Evolutionary conservation across 2,797 vertebrate species (phyloP).

Genomic region (Lutjanus campechanus): DNA sequence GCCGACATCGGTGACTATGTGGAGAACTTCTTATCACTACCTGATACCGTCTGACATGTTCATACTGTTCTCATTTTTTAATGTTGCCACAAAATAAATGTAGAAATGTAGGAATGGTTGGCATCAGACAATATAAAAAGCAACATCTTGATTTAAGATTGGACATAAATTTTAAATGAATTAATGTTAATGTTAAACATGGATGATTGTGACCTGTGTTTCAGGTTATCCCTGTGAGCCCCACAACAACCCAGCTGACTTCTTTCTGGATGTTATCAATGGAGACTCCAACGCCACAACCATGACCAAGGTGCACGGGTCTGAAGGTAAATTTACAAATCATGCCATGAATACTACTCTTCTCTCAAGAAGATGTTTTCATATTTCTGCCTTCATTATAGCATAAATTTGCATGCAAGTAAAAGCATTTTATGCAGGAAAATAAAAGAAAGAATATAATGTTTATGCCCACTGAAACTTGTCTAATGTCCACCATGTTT

Average conservation of each 20-base stretch:
- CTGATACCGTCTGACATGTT: neutral
- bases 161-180: neutral
- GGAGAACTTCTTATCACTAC: constrained; percentile 1
- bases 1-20: constrained; percentile 83
- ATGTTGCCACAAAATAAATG: neutral
- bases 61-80: neutral
- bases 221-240: constrained; percentile 91
- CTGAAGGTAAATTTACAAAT: constrained; percentile 64
- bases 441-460: neutral
- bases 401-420: neutral
- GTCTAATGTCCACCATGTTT: neutral
- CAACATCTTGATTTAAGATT: neutral
- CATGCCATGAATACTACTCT: neutral
- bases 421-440: neutral
- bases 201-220: constrained; percentile 19
- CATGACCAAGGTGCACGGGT: constrained; percentile 71
- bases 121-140: neutral
- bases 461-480: neutral
- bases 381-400: neutral
- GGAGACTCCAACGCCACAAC: constrained; percentile 86
- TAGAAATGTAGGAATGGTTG: neutral
- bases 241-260: constrained; percentile 95
- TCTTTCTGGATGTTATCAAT: constrained; percentile 94
- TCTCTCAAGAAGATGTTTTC: neutral
- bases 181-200: neutral